Evolutionary conservation across 2,888 invertebrate species (phyloP).

Genomic region (Terebella lapidaria): DNA sequence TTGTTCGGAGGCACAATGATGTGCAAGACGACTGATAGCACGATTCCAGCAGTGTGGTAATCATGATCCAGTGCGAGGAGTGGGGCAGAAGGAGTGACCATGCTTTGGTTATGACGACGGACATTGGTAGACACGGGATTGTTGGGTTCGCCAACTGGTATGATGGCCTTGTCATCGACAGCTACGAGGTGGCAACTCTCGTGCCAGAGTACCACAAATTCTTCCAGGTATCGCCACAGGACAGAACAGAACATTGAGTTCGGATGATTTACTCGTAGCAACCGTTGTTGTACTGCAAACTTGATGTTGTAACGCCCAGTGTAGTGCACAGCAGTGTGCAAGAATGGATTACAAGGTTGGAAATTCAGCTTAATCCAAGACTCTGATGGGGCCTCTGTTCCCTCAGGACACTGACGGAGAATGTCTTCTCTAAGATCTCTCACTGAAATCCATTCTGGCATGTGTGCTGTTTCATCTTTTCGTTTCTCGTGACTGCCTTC

Average conservation of each 20-base stretch:
- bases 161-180: constrained; percentile 23
- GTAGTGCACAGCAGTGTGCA: too few relatives aligned
- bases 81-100: constrained; percentile 4
- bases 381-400: too few relatives aligned
- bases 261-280: constrained; percentile 17
- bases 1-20: too few relatives aligned
- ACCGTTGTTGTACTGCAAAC: constrained; percentile 20
- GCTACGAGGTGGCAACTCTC: constrained; percentile 8
- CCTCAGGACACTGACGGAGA: too few relatives aligned
- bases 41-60: constrained; percentile 6
- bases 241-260: constrained; percentile 20
- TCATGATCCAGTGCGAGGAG: constrained; percentile 22
- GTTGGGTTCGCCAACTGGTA: constrained; percentile 18
- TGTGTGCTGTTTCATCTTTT: too few relatives aligned
- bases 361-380: too few relatives aligned
- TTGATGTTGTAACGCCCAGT: constrained; percentile 17
- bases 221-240: constrained; percentile 21
- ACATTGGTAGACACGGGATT: constrained; percentile 17
- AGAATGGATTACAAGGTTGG: too few relatives aligned
- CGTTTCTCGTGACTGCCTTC: too few relatives aligned
- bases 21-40: constrained; percentile 21
- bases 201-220: constrained; percentile 13
- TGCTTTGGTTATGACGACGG: constrained; percentile 8
- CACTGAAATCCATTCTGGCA: too few relatives aligned
- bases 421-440: too few relatives aligned